Conservation (phyloP, 2,888 invertebrate species). For the Xanthia icteritia region DNA sequence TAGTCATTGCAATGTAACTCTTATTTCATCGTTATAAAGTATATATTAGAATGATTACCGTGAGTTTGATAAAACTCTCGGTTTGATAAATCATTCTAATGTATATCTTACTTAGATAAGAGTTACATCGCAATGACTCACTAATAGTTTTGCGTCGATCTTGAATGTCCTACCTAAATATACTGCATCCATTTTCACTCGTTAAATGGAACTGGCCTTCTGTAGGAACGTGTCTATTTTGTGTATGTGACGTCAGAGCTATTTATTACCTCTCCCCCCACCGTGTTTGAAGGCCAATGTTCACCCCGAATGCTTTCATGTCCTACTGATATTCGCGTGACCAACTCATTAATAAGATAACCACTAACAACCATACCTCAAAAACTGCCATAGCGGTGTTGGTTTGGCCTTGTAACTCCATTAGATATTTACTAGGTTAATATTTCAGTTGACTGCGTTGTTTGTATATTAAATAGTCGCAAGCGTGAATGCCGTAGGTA, state of each 20-base stretch:
- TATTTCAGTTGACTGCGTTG: slow-evolving; percentile 29
- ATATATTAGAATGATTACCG: no score
- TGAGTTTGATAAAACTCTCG: no score
- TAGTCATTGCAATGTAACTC: no score
- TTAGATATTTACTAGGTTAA: slow-evolving; percentile 45
- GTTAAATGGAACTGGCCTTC: slow-evolving; percentile 1
- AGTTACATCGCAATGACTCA: background rate
- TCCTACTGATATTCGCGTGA: slow-evolving; percentile 73
- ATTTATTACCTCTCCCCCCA: slow-evolving; percentile 31
- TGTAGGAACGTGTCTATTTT: background rate
- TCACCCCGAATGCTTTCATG: slow-evolving; percentile 59
- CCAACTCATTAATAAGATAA: slow-evolving; percentile 73
- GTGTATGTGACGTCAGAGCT: slow-evolving; percentile 26
- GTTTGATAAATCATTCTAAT: background rate
- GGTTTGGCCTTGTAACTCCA: slow-evolving; percentile 57
- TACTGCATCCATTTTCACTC: background rate
- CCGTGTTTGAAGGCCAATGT: slow-evolving; percentile 51
- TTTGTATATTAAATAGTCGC: background rate
- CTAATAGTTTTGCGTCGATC: background rate
- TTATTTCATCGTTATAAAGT: no score
- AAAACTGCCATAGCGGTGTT: slow-evolving; percentile 66
- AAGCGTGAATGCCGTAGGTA: background rate
- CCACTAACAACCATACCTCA: slow-evolving; percentile 56
- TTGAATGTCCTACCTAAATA: background rate
- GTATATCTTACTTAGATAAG: background rate